Evolutionary conservation across 2,888 invertebrate species (phyloP).

Genomic region (Epirrita christyi): DNA sequence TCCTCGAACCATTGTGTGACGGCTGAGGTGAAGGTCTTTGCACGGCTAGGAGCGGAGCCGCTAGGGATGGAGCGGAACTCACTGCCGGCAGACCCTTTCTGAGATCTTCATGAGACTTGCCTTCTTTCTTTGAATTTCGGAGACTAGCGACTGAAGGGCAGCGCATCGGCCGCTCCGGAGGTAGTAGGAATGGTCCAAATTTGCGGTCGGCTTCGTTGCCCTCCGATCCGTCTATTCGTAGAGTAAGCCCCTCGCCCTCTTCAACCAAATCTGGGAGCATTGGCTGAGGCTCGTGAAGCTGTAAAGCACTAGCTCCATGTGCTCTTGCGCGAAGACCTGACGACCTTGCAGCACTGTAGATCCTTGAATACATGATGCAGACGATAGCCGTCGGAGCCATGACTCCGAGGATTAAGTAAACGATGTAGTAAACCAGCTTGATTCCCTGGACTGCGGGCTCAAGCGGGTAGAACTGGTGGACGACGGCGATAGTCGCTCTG

Average conservation of each 20-base stretch:
- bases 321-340: conserved; percentile 84
- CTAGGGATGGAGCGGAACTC: conserved; percentile 80
- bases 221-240: conserved; percentile 72
- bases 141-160: conserved; percentile 78
- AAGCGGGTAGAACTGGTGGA: conserved; percentile 61
- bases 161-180: conserved; percentile 71
- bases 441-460: conserved; percentile 62
- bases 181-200: conserved; percentile 76
- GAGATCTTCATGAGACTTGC: conserved; percentile 71
- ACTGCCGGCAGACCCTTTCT: conserved; percentile 75
- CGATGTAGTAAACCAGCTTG: conserved; percentile 67
- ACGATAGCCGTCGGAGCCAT: conserved; percentile 85
- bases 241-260: conserved; percentile 75
- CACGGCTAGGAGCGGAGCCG: conserved; percentile 66
- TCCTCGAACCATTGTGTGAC: conserved; percentile 82
- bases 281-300: conserved; percentile 76
- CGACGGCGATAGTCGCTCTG: conserved; percentile 64
- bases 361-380: conserved; percentile 89
- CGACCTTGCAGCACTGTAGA: conserved; percentile 90
- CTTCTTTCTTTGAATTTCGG: conserved; percentile 70
- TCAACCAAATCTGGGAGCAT: conserved; percentile 72
- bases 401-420: conserved; percentile 70
- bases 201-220: conserved; percentile 57
- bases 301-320: conserved; percentile 78
- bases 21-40: conserved; percentile 76